Conservation (phyloP, 2,888 invertebrate genomes). For the Ceramica pisi region DNA sequence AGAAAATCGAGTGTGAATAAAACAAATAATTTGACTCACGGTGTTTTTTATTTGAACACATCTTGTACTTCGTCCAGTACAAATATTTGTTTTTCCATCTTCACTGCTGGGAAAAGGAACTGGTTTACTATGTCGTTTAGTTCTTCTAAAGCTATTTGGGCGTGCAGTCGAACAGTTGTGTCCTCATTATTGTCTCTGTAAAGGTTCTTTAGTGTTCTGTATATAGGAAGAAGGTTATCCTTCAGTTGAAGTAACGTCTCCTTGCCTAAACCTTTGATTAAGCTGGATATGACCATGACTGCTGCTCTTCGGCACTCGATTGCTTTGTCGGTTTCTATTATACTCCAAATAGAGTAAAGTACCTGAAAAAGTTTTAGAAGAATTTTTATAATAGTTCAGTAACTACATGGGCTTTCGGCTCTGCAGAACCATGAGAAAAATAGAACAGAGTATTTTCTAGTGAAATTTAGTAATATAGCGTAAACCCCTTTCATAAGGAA, state of each 20-base stretch:
- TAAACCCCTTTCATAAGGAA: neutral
- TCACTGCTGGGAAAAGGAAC: conserved; percentile 90
- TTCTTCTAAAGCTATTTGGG: conserved; percentile 94
- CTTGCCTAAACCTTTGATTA: conserved; percentile 94
- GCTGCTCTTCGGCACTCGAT: conserved; percentile 95
- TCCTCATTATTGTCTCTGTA: conserved; percentile 92
- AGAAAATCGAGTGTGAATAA: conserved; percentile 69
- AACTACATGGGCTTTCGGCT: neutral
- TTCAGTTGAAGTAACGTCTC: conserved; percentile 93
- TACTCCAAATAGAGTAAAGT: conserved; percentile 92
- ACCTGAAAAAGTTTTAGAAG: conserved; percentile 86
- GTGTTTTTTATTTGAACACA: conserved; percentile 77
- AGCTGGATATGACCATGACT: conserved; percentile 93
- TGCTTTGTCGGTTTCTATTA: conserved; percentile 93
- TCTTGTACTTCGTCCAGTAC: conserved; percentile 68
- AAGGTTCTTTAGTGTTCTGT: conserved; percentile 92
- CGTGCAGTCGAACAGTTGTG: conserved; percentile 93
- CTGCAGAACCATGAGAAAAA: too few species aligned
- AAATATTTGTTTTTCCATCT: conserved; percentile 91
- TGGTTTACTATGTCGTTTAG: conserved; percentile 92
- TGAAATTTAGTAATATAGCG: neutral
- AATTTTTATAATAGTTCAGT: too few species aligned
- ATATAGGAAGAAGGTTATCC: conserved; percentile 92
- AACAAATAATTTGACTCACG: conserved; percentile 60
- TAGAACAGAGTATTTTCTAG: neutral